Evolutionary conservation across 2,797 vertebrate genomes (phyloP).

Genomic region (Anomalospiza imberbis): DNA sequence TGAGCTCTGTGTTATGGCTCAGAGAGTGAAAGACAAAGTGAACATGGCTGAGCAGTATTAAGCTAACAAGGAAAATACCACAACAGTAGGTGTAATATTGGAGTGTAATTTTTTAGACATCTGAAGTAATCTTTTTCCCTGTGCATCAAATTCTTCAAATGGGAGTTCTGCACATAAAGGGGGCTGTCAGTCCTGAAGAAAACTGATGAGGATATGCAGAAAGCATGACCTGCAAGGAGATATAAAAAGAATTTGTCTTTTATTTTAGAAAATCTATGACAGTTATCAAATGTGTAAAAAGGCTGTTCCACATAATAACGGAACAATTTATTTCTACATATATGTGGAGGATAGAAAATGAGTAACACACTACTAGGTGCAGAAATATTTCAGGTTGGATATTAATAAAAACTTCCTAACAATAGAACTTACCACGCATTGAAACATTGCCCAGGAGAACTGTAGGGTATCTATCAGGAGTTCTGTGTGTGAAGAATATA

Average conservation of each 20-base stretch:
- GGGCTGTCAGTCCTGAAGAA: background rate
- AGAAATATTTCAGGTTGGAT: background rate
- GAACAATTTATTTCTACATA: background rate
- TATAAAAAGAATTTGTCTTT: background rate
- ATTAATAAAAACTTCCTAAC: background rate
- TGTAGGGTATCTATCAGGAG: background rate
- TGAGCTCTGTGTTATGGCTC: background rate
- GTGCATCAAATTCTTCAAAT: background rate
- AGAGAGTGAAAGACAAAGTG: background rate
- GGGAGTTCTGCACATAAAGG: background rate
- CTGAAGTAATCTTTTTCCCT: background rate
- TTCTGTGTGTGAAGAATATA: background rate
- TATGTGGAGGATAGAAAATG: background rate
- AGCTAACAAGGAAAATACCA: background rate
- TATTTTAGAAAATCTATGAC: background rate
- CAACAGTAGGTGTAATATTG: background rate
- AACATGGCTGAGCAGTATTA: background rate
- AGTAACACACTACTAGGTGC: background rate
- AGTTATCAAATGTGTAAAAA: background rate
- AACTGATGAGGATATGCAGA: background rate
- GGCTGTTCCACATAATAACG: background rate
- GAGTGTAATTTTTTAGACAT: background rate
- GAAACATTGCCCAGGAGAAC: background rate
- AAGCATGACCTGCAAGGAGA: background rate
- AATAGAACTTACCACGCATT: background rate